A percentile compares a stretch with the other conserved stretches of the same genome.
These are phyloP conservation scores for Dipodomys ordii DNA, from an alignment of 2,113 vertebrate genomes.

Conservation along the genomic window DNA sequence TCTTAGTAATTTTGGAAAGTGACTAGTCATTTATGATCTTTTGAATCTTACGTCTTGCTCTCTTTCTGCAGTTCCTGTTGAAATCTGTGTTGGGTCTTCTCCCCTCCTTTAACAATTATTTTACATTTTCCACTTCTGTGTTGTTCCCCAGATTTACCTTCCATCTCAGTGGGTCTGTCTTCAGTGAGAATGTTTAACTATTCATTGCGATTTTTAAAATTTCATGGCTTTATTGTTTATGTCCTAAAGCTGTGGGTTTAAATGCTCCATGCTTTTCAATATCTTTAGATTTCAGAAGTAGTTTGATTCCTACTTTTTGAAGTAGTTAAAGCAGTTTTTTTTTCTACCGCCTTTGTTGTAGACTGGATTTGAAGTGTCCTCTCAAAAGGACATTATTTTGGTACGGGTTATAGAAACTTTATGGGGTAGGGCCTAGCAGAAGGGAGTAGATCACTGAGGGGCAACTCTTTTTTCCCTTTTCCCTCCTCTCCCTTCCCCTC, in stretches of 20 bases:
- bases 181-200: neutral
- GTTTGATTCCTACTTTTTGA: conserved; percentile 15
- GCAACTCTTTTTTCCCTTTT: neutral
- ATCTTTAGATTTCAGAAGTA: neutral
- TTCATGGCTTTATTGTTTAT: conserved; percentile 31
- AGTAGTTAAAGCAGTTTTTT: neutral
- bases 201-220: conserved; percentile 6
- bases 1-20: neutral
- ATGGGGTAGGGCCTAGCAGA: neutral
- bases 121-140: neutral
- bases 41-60: neutral
- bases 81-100: neutral
- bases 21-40: neutral
- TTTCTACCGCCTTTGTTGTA: neutral
- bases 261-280: neutral
- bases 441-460: neutral
- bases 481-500: neutral
- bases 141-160: conserved; percentile 8
- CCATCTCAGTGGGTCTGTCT: conserved; percentile 15
- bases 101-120: neutral
- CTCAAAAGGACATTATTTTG: neutral
- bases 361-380: neutral
- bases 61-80: neutral
- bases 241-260: conserved; percentile 27
- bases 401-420: neutral